Conservation (phyloP, 2,797 vertebrate genomes). For the Acrossocheilus fasciatus region DNA sequence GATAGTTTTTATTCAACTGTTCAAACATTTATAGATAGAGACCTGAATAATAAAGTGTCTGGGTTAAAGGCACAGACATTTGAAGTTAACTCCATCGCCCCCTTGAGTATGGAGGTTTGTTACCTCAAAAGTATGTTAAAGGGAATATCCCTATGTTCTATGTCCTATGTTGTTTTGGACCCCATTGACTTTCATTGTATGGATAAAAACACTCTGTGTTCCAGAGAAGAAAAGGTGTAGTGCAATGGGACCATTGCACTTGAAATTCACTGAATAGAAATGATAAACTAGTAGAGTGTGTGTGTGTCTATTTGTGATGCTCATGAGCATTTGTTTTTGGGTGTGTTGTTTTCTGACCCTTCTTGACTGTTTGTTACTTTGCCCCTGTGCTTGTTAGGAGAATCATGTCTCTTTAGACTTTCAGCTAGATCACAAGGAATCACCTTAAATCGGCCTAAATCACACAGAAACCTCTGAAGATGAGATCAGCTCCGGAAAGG, state of each 20-base stretch:
- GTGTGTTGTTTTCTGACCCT: slow-evolving; percentile 28
- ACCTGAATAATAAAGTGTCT: neutral
- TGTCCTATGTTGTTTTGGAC: neutral
- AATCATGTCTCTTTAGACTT: slow-evolving; percentile 28
- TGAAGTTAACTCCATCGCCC: neutral
- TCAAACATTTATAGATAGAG: too few relatives aligned
- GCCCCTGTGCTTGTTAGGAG: slow-evolving; percentile 19
- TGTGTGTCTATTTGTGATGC: neutral
- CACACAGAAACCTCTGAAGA: slow-evolving; percentile 8
- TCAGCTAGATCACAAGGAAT: slow-evolving; percentile 38
- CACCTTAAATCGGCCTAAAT: slow-evolving; percentile 20
- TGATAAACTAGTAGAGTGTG: neutral
- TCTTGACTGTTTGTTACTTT: slow-evolving; percentile 36
- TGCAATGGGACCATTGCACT: neutral
- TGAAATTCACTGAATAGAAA: neutral
- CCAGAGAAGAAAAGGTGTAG: neutral
- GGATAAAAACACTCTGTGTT: neutral
- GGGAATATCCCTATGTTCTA: neutral
- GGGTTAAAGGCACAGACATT: neutral
- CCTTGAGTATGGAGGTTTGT: neutral
- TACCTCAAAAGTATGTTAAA: neutral
- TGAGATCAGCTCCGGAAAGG: slow-evolving; percentile 9
- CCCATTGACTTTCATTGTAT: neutral
- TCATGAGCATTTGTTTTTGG: slow-evolving; percentile 45
- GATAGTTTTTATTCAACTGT: neutral